phyloP scores from a whole-genome alignment of 2,888 invertebrate genomes.

The Drosophila quinaria region DNA sequence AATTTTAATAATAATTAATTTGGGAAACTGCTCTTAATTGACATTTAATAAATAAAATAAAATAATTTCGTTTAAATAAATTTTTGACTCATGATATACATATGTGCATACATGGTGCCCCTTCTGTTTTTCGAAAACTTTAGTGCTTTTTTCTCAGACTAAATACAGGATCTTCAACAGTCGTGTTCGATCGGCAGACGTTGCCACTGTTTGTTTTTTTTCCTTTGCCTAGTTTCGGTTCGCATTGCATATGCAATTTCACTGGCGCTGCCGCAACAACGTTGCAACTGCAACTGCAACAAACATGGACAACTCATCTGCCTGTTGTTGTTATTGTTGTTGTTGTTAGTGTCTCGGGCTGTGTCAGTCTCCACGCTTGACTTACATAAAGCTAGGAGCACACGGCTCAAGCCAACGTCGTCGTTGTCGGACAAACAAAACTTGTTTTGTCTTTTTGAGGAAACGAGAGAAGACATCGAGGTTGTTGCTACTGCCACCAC shows the following conservation, averaged over 20 bases:
- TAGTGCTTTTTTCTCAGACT: too few relatives aligned
- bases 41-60: too few relatives aligned
- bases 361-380: constrained; percentile 71
- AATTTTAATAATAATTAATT: too few relatives aligned
- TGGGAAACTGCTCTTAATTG: too few relatives aligned
- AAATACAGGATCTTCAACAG: too few relatives aligned
- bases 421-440: constrained; percentile 66
- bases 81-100: too few relatives aligned
- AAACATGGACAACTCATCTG: constrained; percentile 70
- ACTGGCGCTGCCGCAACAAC: constrained; percentile 42
- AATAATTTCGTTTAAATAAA: too few relatives aligned
- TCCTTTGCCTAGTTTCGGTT: constrained; percentile 59
- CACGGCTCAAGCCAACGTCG: constrained; percentile 43
- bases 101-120: too few relatives aligned
- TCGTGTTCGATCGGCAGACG: too few relatives aligned
- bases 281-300: constrained; percentile 34
- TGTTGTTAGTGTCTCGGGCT: constrained; percentile 29
- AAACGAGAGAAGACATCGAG: constrained; percentile 71
- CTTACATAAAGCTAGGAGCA: constrained; percentile 80
- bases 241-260: constrained; percentile 74
- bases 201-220: constrained; percentile 13
- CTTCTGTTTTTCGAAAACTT: too few relatives aligned
- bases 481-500: constrained; percentile 68
- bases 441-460: constrained; percentile 75
- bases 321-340: constrained; percentile 34